A percentile compares a stretch with the other conserved stretches of the same genome.
Evolutionary conservation across 2,888 invertebrate genomes (phyloP).

Genomic region (Sthenelais limicola): DNA sequence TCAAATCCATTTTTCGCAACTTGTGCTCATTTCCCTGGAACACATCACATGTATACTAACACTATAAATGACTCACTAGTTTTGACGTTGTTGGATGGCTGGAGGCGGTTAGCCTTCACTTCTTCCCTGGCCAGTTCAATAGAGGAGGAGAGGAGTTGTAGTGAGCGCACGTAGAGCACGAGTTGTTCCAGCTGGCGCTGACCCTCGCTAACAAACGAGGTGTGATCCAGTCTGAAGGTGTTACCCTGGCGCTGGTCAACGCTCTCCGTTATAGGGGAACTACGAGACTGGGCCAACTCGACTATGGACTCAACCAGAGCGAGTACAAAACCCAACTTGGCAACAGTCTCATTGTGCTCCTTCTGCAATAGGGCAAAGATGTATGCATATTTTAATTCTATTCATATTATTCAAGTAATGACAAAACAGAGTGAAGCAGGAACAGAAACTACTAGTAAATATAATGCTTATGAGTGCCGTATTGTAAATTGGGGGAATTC

Average conservation of each 20-base stretch:
- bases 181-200: constrained; percentile 80
- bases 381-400: too few relatives aligned
- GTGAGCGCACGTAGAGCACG: constrained; percentile 88
- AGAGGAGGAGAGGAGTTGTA: constrained; percentile 96
- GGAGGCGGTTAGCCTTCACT: constrained; percentile 85
- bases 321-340: constrained; percentile 96
- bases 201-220: constrained; percentile 49
- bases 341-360: constrained; percentile 78
- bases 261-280: constrained; percentile 71
- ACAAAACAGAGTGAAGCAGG: too few relatives aligned
- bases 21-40: constrained; percentile 12
- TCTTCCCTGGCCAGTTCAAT: constrained; percentile 88
- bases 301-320: constrained; percentile 95
- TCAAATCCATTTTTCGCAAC: too few relatives aligned
- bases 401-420: too few relatives aligned
- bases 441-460: too few relatives aligned
- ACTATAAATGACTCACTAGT: constrained; percentile 77
- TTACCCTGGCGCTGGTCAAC: constrained; percentile 45
- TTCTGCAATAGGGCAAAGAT: constrained; percentile 37
- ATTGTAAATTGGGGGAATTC: too few relatives aligned
- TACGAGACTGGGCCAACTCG: constrained; percentile 77
- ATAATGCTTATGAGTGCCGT: too few relatives aligned
- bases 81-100: constrained; percentile 92
- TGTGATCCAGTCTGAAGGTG: constrained; percentile 39
- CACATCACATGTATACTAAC: not conserved